Evolutionary conservation across 2,113 vertebrate species (phyloP), one percentile per base, ranked within the genome.

Genomic region (Rhabdomys dilectus): DNA sequence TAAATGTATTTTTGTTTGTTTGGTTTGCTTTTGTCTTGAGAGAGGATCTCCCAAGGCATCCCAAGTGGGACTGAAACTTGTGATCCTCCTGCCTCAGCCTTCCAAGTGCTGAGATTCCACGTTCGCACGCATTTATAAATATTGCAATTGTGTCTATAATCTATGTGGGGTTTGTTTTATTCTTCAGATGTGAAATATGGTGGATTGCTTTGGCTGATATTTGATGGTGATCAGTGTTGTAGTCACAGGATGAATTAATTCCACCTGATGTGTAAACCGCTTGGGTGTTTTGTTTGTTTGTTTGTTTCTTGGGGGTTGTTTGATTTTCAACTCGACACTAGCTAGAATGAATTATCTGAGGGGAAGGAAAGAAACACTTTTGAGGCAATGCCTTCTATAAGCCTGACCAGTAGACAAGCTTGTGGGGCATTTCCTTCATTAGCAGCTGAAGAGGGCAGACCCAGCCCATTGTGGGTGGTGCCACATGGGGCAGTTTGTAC

Each of bases 201-300:
- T 12, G 36, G 31, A 62, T 68, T 34, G 2, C 7, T 82, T 48
- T 72, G 66, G 66, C 7, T 16, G 12, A 45, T 89, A 91, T 39
- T 73, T n/a, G 62, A 11, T 29, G 29, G 0, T n/a, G 87, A 39
- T 21, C 22, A 84, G 3, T 70, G 13, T 89, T 75, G 21, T 7
- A 24, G 73, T 90, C 7, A 11, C 42, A 93, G 53, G 31, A 86
- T 94, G 51, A 86, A 77, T 95, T 81, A 85, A 82, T 95, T 82
- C 22, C 29, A 36, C 22, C 70, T 94, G 45, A 10, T 56, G 4
- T 60, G 13, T n/a, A 22, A 60, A 82, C 56, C 29, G 56, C 24
- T 62, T 84, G 24, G n/a, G 13, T 42, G 5, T 76, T 77, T n/a
- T n/a, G n/a, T n/a, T n/a, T n/a, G n/a, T n/a, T n/a, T n/a, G n/a